Base-by-base conservation (phyloP, 1,140 invertebrate genomes). In the Pseudomyrmex cubaensis region DNA sequence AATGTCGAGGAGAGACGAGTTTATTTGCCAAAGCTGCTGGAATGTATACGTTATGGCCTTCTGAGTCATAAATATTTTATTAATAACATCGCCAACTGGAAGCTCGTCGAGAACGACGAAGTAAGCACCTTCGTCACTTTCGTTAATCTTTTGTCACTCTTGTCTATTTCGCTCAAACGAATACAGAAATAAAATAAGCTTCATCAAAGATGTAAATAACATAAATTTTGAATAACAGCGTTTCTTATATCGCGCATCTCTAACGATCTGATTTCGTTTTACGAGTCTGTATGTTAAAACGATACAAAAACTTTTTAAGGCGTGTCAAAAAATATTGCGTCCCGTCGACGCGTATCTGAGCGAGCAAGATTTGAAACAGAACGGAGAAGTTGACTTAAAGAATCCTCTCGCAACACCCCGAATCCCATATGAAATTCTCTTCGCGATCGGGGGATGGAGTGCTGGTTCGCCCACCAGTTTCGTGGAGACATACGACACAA, bases 371-470 rank as follows among this genome's bases (percentile, higher is more conserved):
- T 95, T 95, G 89, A 94, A 94, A 44, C 93, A 94, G n/a, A 94
- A 93, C 7, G 92, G 92, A 2, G 95, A 96, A 87, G 92, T 95
- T 13, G 96, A 96, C 83, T 88, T 95, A 2, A 95, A 95, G 82
- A 95, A 96, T 88, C 95, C 95, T 2, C 86, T 96, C 3, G 93
- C 95, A 15, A 92, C 96, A 61, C 96, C 96, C 0, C 91, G 97
- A 73, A 95, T 97, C 57, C 97, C 97, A 0, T 95, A 96, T 84
- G 96, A 97, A 89, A 95, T 97, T 64, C 90, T 97, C 1, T 97
- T 97, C 89, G 96, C 96, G 7, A 95, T 97, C 64, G 96, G 97
- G 7, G 97, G 97, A 5, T 98, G 97, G 97, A 97, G 96, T 87
- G 96, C 96, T 2, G 97, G 97, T 13, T 96, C 96, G 82, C 97